Evolutionary conservation across 2,888 invertebrate species (phyloP).

Genomic region (Caenorhabditis plicata): DNA sequence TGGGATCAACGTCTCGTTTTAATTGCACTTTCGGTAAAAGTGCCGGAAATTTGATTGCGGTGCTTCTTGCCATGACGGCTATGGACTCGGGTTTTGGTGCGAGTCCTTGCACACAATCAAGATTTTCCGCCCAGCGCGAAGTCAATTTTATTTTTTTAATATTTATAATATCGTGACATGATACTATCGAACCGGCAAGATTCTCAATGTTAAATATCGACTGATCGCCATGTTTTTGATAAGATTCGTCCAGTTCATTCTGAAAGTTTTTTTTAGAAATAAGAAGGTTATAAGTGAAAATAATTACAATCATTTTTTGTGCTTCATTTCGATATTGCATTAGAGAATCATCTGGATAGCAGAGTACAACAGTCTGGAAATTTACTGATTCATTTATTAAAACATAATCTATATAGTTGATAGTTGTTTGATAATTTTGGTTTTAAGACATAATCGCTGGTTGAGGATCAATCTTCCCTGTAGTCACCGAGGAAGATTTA

Average conservation of each 20-base stretch:
- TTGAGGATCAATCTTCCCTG: too few relatives aligned
- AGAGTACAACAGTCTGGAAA: constrained; percentile 15
- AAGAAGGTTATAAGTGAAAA: not conserved
- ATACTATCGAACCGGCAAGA: constrained; percentile 7
- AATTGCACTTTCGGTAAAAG: constrained; percentile 17
- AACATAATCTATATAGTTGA: too few relatives aligned
- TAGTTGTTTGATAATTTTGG: too few relatives aligned
- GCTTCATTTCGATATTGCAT: constrained; percentile 10
- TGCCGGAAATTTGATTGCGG: constrained; percentile 16
- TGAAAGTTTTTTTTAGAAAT: constrained; percentile 2
- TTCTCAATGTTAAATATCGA: constrained; percentile 12
- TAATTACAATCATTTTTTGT: constrained; percentile 20
- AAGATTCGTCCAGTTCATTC: constrained; percentile 27
- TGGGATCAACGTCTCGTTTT: not conserved
- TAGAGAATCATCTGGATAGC: constrained; percentile 6
- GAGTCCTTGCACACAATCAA: constrained; percentile 3
- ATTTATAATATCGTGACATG: constrained; percentile 17
- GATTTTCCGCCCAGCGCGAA: constrained; percentile 1
- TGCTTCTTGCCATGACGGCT: constrained; percentile 7
- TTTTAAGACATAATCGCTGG: too few relatives aligned
- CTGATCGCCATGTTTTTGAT: constrained; percentile 1
- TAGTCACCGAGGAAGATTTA: too few relatives aligned
- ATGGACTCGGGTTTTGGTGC: constrained; percentile 16
- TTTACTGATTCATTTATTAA: too few relatives aligned
- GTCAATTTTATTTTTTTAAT: constrained; percentile 4